Base-by-base conservation (phyloP, 2,888 invertebrate species). In the Notodromas monacha region DNA sequence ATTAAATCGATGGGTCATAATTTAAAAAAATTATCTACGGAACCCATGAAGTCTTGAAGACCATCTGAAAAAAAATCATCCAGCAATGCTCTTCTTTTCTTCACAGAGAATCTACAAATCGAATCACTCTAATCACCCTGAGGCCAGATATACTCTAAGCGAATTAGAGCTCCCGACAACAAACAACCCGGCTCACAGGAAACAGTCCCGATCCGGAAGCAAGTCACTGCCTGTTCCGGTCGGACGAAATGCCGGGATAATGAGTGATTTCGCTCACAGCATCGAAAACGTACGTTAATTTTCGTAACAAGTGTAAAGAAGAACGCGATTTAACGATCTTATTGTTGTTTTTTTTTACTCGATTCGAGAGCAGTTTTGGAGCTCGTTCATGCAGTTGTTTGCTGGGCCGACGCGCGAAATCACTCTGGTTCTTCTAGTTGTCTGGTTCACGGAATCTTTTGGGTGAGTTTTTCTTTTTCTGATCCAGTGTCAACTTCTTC, bases 291-390 rank as follows among this genome's bases (percentile, higher is more conserved):
- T 55, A 42, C 40, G n/a, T n/a, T n/a, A n/a, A n/a, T n/a, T n/a
- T n/a, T n/a, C n/a, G n/a, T n/a, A n/a, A n/a, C n/a, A n/a, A n/a
- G n/a, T n/a, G n/a, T n/a, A n/a, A n/a, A n/a, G n/a, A n/a, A n/a
- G n/a, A n/a, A n/a, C n/a, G n/a, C n/a, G n/a, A n/a, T n/a, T n/a
- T n/a, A n/a, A n/a, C n/a, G n/a, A n/a, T n/a, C n/a, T n/a, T n/a
- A n/a, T n/a, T n/a, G n/a, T n/a, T n/a, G n/a, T n/a, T n/a, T n/a
- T n/a, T n/a, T n/a, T n/a, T n/a, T n/a, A n/a, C n/a, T n/a, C n/a
- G n/a, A n/a, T n/a, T n/a, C n/a, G n/a, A n/a, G n/a, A n/a, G n/a
- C 52, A 68, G 67, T 65, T 67, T 44, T 62, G 63, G 54, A 63
- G 62, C 41, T 59, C 65, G 28, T 63, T 68, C 39, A 55, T 62